These are phyloP conservation scores for Aphelocoma coerulescens DNA, from an alignment of 2,113 vertebrate genomes.

Conservation along the genomic window DNA sequence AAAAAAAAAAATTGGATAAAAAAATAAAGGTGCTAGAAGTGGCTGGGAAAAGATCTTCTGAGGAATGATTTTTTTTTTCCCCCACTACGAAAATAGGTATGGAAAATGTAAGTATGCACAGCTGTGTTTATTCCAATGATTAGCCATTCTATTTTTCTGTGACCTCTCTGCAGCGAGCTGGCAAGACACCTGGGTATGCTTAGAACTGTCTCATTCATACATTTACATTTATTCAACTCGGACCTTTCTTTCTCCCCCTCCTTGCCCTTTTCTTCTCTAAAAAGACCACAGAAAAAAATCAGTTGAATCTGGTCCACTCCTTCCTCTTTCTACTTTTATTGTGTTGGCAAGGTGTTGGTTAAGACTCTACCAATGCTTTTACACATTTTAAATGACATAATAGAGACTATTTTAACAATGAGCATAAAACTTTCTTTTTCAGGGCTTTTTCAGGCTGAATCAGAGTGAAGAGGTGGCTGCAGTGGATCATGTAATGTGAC, in stretches of 20 bases:
- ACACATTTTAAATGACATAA: neutral
- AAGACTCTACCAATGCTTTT: neutral
- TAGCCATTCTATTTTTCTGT: constrained; percentile 64
- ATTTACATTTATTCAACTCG: constrained; percentile 50
- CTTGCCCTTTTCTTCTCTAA: constrained; percentile 30
- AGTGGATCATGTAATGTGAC: neutral
- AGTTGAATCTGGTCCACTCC: neutral
- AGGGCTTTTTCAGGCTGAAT: neutral
- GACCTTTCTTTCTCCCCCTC: constrained; percentile 41
- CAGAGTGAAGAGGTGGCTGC: neutral
- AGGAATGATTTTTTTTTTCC: constrained; percentile 11
- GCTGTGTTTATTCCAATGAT: constrained; percentile 72
- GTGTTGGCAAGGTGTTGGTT: neutral
- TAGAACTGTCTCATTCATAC: constrained; percentile 57
- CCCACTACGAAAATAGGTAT: constrained; percentile 53
- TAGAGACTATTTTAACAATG: neutral
- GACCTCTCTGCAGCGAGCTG: constrained; percentile 63
- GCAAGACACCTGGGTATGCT: constrained; percentile 68
- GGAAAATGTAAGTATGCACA: constrained; percentile 65
- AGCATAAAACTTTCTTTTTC: neutral
- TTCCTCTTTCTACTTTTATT: neutral
- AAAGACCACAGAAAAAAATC: neutral
- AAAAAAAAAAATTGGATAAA: neutral
- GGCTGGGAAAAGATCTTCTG: constrained; percentile 40
- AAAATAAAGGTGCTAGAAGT: constrained; percentile 1